Base-by-base conservation (phyloP, 2,113 vertebrate species). In the Hyperoodon ampullatus region DNA sequence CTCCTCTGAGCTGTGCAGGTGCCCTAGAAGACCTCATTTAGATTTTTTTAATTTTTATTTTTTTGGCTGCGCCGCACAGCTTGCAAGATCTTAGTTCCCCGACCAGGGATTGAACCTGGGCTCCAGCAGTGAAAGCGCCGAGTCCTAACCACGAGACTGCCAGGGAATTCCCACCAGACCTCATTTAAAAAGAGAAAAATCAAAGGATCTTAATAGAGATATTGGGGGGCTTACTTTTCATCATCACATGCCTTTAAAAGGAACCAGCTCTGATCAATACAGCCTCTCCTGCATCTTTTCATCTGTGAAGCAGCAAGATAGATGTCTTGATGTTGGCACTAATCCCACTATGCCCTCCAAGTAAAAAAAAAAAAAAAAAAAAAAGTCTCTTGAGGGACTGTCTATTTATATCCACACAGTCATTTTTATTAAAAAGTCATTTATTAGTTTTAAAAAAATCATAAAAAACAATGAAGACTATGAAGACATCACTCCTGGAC, bases 301-400 rank as follows among this genome's bases (percentile, higher is more conserved):
- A 72, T 61, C 77, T 95, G 61, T n/a, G 82, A 80, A 35, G 86
- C 85, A 85, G 77, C 78, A 92, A 85, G 74, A 97, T 53, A 90
- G 74, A 97, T 58, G 63, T 33, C 63, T 80, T 70, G 63, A 44
- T 55, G 44, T 23, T 81, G 78, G 95, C 58, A 58, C 16, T 50
- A 70, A 66, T 88, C 66, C 63, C 63, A 50, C 0, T 65, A 75
- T 60, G 55, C 5, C 81, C 65, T 78, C 14, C 35, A 71, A 44
- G 26, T 39, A 12, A 66, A n/a, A 35, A 72, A 30, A 77, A 77
- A n/a, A n/a, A 50, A 55, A 55, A 47, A 50, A 33, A 63, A 65
- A 55, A 63, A 44, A 14, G 23, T 39, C 55, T 77, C 35, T 66
- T 13, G 7, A 85, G 75, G 68, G 63, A 58, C 39, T 74, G 60